These are phyloP conservation scores for Phrynocephalus versicolor DNA, from an alignment of 2,113 vertebrate species.

Conservation along the genomic window DNA sequence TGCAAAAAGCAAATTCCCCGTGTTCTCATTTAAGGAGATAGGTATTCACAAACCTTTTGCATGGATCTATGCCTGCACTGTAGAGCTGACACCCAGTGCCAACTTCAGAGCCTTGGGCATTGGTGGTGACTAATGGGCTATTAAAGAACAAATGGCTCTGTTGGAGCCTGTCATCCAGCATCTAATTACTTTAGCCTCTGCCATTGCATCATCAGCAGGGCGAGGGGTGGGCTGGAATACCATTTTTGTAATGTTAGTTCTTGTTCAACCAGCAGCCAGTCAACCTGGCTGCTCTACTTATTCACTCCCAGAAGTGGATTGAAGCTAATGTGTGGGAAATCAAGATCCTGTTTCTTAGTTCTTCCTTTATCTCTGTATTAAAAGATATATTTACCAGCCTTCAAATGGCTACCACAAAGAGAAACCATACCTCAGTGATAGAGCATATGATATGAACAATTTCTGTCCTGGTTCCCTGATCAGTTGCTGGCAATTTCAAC, in stretches of 20 bases:
- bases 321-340: neutral
- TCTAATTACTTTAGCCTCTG: constrained; percentile 20
- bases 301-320: constrained; percentile 31
- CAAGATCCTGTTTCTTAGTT: constrained; percentile 21
- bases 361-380: neutral
- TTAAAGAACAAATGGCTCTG: constrained; percentile 16
- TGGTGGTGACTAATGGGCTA: neutral
- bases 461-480: no score
- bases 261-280: constrained; percentile 22
- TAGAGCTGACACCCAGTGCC: neutral
- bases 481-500: neutral
- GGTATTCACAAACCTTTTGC: neutral
- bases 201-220: neutral
- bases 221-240: neutral
- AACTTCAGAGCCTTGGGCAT: neutral
- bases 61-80: neutral
- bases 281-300: neutral
- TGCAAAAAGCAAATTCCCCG: no score
- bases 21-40: no score
- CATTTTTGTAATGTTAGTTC: neutral
- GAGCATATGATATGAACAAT: neutral
- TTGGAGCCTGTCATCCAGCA: neutral
- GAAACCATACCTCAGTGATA: neutral
- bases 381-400: neutral
- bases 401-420: neutral